Evolutionary conservation across 2,888 invertebrate genomes (phyloP).

Genomic region (Papilio protenor): DNA sequence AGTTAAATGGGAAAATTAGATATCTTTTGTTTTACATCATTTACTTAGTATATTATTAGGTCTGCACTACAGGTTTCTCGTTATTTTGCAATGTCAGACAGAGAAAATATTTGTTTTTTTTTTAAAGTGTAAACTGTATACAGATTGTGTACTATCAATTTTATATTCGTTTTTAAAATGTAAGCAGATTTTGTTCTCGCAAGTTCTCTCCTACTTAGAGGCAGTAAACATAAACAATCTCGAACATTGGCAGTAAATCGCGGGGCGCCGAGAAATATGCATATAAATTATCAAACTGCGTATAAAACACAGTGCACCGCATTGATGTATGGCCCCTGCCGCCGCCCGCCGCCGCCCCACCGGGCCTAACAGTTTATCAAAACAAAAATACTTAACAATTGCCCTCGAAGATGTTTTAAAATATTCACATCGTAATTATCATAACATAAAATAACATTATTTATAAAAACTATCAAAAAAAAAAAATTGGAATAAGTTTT

Average conservation of each 20-base stretch:
- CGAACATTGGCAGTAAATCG: constrained; percentile 55
- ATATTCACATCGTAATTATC: not conserved
- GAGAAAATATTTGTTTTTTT: not conserved
- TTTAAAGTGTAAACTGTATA: not conserved
- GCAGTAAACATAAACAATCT: constrained; percentile 48
- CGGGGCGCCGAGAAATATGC: constrained; percentile 63
- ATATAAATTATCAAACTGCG: constrained; percentile 64
- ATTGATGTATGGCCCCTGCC: constrained; percentile 57
- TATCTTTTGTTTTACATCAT: too few relatives aligned
- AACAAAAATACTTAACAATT: constrained; percentile 24
- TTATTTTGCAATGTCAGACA: not conserved
- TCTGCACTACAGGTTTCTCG: too few relatives aligned
- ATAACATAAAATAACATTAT: not conserved
- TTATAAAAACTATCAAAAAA: too few relatives aligned
- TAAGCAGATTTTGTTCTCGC: constrained; percentile 5
- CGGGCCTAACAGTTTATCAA: constrained; percentile 57
- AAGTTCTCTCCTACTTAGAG: constrained; percentile 17
- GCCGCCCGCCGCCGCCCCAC: constrained; percentile 31
- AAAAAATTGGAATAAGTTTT: too few relatives aligned
- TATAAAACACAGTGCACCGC: constrained; percentile 57
- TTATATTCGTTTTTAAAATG: not conserved
- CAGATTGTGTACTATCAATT: not conserved
- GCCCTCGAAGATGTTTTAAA: not conserved
- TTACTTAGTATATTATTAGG: too few relatives aligned
- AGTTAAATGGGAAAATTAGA: not conserved